Conservation (phyloP, 64 coral and sea anemone genomes). For the Pachyseris speciosa region DNA sequence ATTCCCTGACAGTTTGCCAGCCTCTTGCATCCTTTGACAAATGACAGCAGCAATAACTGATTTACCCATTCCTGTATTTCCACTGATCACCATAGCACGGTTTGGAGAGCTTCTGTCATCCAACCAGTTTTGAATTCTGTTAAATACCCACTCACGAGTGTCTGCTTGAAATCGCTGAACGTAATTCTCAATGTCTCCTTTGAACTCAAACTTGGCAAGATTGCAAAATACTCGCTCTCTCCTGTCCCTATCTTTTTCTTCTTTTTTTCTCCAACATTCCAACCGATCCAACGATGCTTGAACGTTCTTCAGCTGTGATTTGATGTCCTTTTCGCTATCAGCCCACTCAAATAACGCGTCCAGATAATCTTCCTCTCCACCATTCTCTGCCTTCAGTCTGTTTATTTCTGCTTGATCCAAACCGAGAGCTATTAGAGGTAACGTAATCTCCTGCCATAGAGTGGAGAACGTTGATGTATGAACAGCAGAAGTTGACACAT, state of each 20-base stretch:
- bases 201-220: neutral
- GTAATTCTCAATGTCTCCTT: neutral
- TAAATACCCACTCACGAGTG: neutral
- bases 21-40: slow-evolving; percentile 35
- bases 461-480: slow-evolving; percentile 21
- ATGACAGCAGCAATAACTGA: slow-evolving; percentile 11
- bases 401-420: slow-evolving; percentile 59
- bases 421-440: slow-evolving; percentile 25
- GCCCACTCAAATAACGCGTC: slow-evolving; percentile 26
- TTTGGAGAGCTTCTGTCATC: too few species aligned
- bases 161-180: neutral
- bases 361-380: slow-evolving; percentile 42
- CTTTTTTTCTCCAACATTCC: too few species aligned
- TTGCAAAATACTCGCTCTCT: neutral
- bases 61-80: slow-evolving; percentile 55
- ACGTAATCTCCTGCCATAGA: slow-evolving; percentile 56
- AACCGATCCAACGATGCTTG: too few species aligned
- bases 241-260: neutral
- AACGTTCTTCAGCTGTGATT: neutral
- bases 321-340: slow-evolving; percentile 2
- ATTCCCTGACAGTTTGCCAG: slow-evolving; percentile 23
- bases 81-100: slow-evolving; percentile 46
- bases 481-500: slow-evolving; percentile 34
- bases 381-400: slow-evolving; percentile 29
- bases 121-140: slow-evolving; percentile 4